Conservation (phyloP, 30 jellyfish, hydroid and myxozoan genomes). For the Cassiopea xamachana region DNA sequence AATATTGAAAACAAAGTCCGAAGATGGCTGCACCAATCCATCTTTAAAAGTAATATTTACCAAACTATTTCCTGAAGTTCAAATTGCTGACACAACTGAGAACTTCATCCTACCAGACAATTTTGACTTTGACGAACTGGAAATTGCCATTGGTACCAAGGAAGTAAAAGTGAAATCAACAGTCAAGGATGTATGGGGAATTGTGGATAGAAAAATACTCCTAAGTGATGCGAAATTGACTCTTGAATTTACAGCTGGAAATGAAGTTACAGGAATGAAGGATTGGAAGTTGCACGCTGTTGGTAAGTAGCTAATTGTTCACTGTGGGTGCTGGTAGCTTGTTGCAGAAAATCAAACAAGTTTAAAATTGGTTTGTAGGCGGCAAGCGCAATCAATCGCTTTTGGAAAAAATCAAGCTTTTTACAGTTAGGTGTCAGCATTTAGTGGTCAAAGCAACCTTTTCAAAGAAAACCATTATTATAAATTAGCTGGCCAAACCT, state of each 20-base stretch:
- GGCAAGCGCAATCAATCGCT: too few species aligned
- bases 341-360: too few species aligned
- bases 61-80: slow-evolving; percentile 45
- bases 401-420: too few species aligned
- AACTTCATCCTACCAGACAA: slow-evolving; percentile 50
- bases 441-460: too few species aligned
- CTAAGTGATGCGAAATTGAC: slow-evolving; percentile 36
- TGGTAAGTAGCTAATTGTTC: slow-evolving; percentile 2
- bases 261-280: background rate
- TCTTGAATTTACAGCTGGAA: slow-evolving; percentile 50
- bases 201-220: slow-evolving; percentile 42
- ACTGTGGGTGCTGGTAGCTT: too few species aligned
- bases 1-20: slow-evolving; percentile 19
- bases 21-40: slow-evolving; percentile 52
- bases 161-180: slow-evolving; percentile 17
- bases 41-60: slow-evolving; percentile 38
- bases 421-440: too few species aligned
- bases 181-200: slow-evolving; percentile 41
- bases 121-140: slow-evolving; percentile 34
- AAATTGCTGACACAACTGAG: slow-evolving; percentile 28
- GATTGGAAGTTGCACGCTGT: slow-evolving; percentile 38
- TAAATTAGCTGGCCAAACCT: too few species aligned
- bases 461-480: too few species aligned
- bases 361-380: too few species aligned
- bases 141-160: slow-evolving; percentile 18